Evolutionary conservation across 2,888 invertebrate species (phyloP).

Genomic region (Salpingus planirostris): DNA sequence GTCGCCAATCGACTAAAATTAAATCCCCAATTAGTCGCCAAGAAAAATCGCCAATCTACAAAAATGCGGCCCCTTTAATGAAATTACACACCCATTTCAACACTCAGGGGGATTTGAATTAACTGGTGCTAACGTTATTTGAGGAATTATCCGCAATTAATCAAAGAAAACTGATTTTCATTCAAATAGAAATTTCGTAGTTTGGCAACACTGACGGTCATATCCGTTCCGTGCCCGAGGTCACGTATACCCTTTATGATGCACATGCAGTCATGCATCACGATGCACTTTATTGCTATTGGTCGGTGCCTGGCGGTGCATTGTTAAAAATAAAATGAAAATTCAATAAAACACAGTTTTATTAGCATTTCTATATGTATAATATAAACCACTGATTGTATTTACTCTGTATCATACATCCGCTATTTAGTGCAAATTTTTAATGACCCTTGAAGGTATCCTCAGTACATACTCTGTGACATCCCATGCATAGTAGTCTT

Average conservation of each 20-base stretch:
- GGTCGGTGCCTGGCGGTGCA: neutral
- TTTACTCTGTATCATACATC: slow-evolving; percentile 25
- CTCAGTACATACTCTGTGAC: slow-evolving; percentile 16
- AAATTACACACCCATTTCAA: too few species aligned
- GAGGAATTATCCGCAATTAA: too few species aligned
- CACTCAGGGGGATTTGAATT: too few species aligned
- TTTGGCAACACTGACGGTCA: too few species aligned
- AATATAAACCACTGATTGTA: slow-evolving; percentile 29
- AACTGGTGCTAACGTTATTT: too few species aligned
- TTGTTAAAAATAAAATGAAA: neutral
- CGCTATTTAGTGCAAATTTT: slow-evolving; percentile 23
- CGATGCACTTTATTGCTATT: too few species aligned
- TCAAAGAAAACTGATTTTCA: too few species aligned
- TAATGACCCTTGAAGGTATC: slow-evolving; percentile 16
- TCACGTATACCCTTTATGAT: too few species aligned
- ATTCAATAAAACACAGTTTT: slow-evolving; percentile 20
- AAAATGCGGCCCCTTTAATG: too few species aligned
- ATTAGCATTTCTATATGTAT: slow-evolving; percentile 29
- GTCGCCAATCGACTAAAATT: slow-evolving; percentile 3
- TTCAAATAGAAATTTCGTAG: too few species aligned
- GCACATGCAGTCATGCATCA: too few species aligned
- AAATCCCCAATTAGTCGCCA: neutral
- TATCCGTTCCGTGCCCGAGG: too few species aligned
- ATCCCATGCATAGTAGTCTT: slow-evolving; percentile 12
- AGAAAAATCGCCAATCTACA: neutral